Evolutionary conservation across 2,113 vertebrate genomes (phyloP).

Genomic region (Mionectes macconnelli): DNA sequence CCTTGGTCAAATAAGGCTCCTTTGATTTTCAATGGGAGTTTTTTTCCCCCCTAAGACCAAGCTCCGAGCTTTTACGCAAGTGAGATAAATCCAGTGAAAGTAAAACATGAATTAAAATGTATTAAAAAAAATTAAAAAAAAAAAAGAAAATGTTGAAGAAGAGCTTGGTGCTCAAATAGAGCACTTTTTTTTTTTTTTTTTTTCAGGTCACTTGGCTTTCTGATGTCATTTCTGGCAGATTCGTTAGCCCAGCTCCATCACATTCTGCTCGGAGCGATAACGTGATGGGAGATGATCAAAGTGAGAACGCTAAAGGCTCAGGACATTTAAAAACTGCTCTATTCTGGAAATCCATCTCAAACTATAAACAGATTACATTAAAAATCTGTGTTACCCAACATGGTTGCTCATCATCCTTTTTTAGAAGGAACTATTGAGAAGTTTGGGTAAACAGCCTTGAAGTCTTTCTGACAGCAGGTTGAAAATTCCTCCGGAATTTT

Average conservation of each 20-base stretch:
- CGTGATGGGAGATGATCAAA: constrained; percentile 62
- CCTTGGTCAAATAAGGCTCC: background rate
- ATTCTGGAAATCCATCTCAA: constrained; percentile 62
- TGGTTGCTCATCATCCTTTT: constrained; percentile 50
- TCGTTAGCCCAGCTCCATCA: constrained; percentile 58
- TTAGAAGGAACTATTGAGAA: constrained; percentile 50
- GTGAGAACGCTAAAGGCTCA: constrained; percentile 57
- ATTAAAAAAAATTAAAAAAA: background rate
- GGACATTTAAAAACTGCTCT: constrained; percentile 58
- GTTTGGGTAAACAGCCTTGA: constrained; percentile 53
- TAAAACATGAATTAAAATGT: constrained; percentile 22
- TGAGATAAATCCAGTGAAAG: background rate
- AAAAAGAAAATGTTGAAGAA: background rate
- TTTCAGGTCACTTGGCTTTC: constrained; percentile 54
- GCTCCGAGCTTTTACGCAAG: background rate
- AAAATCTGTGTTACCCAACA: constrained; percentile 50
- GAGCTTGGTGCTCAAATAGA: background rate
- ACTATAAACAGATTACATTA: constrained; percentile 63
- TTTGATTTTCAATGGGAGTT: background rate
- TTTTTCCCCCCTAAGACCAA: background rate
- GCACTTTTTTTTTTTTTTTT: background rate
- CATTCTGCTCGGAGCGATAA: constrained; percentile 42
- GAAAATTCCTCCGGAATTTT: background rate
- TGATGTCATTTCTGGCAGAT: constrained; percentile 61
- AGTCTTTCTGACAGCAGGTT: constrained; percentile 31